Evolutionary conservation across 2,113 vertebrate genomes (phyloP).

Genomic region (Lamprologus sp.): DNA sequence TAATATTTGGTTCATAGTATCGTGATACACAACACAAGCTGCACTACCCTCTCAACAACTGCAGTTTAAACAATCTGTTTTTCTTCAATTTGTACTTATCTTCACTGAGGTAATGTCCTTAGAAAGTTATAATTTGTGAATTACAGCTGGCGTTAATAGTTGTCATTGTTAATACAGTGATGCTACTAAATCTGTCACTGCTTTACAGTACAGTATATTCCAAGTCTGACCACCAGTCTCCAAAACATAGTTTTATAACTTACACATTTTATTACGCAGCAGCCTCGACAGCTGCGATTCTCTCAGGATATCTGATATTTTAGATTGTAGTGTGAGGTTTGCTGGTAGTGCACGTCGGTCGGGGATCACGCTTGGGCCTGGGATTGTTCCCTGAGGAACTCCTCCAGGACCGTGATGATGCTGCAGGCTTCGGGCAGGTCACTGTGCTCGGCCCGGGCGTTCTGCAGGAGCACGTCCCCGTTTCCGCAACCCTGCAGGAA

Average conservation of each 20-base stretch:
- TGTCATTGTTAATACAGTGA: background rate
- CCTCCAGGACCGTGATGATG: constrained; percentile 86
- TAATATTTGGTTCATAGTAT: constrained; percentile 31
- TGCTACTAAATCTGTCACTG: background rate
- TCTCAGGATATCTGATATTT: background rate
- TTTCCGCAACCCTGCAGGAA: constrained; percentile 94
- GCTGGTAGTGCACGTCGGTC: background rate
- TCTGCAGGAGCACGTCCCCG: constrained; percentile 86
- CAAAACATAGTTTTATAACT: background rate
- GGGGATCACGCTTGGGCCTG: background rate
- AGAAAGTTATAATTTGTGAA: background rate
- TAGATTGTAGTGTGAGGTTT: background rate
- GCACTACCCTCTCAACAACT: background rate
- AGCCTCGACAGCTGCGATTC: background rate
- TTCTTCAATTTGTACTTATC: background rate
- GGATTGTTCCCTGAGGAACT: constrained; percentile 81
- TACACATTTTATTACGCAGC: background rate
- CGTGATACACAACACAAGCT: background rate
- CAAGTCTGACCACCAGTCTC: background rate
- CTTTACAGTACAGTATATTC: background rate
- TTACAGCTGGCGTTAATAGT: background rate
- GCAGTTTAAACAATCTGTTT: background rate
- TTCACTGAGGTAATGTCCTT: background rate
- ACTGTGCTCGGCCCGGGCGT: constrained; percentile 86
- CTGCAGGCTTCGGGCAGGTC: constrained; percentile 89